Conservation (phyloP, 1,140 invertebrate genomes). For the Melipona quadrifasciata region DNA sequence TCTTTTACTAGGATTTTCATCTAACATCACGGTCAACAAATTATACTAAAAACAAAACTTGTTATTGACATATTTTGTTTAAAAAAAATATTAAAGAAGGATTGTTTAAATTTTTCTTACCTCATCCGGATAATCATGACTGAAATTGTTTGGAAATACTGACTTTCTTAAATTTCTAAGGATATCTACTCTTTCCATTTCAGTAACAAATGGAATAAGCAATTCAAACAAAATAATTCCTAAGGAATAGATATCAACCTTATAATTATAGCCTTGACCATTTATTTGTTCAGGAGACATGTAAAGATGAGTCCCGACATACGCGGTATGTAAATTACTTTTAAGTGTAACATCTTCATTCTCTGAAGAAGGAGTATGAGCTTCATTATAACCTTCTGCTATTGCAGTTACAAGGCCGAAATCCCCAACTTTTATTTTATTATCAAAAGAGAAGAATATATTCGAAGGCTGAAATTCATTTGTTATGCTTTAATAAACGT, state of each 20-base stretch:
- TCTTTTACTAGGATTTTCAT: slow-evolving; percentile 86
- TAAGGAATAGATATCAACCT: slow-evolving; percentile 98
- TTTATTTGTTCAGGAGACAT: slow-evolving; percentile 98
- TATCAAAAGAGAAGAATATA: slow-evolving; percentile 96
- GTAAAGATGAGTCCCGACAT: slow-evolving; percentile 95
- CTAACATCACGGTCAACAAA: slow-evolving; percentile 90
- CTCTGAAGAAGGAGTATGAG: slow-evolving; percentile 68
- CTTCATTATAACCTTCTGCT: slow-evolving; percentile 84
- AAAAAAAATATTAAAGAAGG: background rate
- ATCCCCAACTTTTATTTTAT: slow-evolving; percentile 96
- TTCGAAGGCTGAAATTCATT: slow-evolving; percentile 91
- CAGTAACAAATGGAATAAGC: slow-evolving; percentile 92
- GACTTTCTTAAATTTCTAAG: slow-evolving; percentile 85
- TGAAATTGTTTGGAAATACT: slow-evolving; percentile 88
- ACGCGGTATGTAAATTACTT: slow-evolving; percentile 84
- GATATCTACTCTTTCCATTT: slow-evolving; percentile 91
- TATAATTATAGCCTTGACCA: slow-evolving; percentile 92
- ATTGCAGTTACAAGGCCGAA: slow-evolving; percentile 97
- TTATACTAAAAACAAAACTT: slow-evolving; percentile 83
- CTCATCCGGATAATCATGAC: slow-evolving; percentile 85
- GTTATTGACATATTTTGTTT: background rate
- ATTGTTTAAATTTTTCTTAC: slow-evolving; percentile 79
- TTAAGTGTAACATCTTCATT: slow-evolving; percentile 55
- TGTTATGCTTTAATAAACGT: slow-evolving; percentile 16
- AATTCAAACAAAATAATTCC: slow-evolving; percentile 97